A percentile compares a stretch with the other conserved stretches of the same genome.
Conservation (phyloP, 2,888 invertebrate species). For the Agelastica alni region DNA sequence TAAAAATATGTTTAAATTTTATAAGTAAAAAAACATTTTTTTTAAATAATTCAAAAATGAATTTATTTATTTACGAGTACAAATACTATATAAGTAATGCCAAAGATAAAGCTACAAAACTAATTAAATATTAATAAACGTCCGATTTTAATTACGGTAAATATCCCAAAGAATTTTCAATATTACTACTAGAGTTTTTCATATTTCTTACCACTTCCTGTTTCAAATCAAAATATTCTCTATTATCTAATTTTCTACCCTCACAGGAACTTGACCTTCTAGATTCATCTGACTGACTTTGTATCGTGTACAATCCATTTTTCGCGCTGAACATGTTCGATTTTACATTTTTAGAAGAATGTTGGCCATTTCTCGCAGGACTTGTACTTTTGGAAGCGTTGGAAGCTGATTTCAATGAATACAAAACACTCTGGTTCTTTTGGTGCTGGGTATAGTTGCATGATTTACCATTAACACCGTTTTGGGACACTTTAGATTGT, state of each 20-base stretch:
- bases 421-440: constrained; percentile 26
- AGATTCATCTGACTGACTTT: constrained; percentile 57
- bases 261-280: constrained; percentile 47
- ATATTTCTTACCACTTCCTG: constrained; percentile 21
- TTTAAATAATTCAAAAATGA: no score
- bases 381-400: constrained; percentile 16
- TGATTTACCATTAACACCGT: constrained; percentile 7
- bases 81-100: no score
- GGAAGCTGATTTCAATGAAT: constrained; percentile 5
- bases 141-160: constrained; percentile 57
- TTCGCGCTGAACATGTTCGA: constrained; percentile 52
- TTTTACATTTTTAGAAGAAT: constrained; percentile 25
- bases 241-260: constrained; percentile 33
- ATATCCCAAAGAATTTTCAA: constrained; percentile 69
- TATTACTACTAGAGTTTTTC: constrained; percentile 57
- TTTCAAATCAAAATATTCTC: constrained; percentile 40
- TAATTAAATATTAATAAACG: no score
- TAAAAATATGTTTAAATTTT: no score
- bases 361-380: constrained; percentile 11
- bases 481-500: constrained; percentile 31
- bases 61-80: no score
- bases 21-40: no score
- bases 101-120: no score
- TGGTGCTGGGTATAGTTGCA: constrained; percentile 22
- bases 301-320: constrained; percentile 57